Percentiles rank a stretch among this genome's conserved stretches.
Conservation (phyloP, 2,113 vertebrate genomes). For the Clarias macrocephalus region DNA sequence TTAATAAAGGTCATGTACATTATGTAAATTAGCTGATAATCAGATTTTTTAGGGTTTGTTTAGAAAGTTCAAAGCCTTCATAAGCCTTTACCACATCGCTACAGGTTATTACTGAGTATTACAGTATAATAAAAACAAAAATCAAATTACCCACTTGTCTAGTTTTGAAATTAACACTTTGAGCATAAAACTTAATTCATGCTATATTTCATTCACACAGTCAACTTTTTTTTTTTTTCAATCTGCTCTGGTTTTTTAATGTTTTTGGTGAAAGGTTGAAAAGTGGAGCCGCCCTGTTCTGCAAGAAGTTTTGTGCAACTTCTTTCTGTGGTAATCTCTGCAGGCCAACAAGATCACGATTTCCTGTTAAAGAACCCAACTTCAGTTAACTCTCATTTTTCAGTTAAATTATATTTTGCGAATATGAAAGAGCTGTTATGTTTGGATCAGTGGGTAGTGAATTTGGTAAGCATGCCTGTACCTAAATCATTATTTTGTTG, state of each 20-base stretch:
- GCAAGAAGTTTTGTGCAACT: slow-evolving; percentile 34
- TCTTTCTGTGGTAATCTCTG: slow-evolving; percentile 51
- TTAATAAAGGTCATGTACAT: background rate
- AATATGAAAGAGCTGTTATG: background rate
- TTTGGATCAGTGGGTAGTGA: background rate
- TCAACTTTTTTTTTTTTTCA: background rate
- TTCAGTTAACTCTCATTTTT: slow-evolving; percentile 10
- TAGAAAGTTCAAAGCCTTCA: background rate
- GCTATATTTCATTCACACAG: background rate
- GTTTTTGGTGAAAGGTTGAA: background rate
- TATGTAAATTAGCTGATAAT: background rate
- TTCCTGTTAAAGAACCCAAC: slow-evolving; percentile 14
- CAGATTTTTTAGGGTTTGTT: background rate
- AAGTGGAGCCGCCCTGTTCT: slow-evolving; percentile 10
- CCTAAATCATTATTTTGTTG: background rate
- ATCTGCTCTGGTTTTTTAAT: background rate
- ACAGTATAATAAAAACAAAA: background rate
- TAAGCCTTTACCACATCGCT: background rate
- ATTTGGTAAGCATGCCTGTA: background rate
- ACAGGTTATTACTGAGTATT: background rate
- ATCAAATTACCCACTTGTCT: background rate
- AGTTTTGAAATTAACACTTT: background rate
- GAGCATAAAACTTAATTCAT: too few relatives aligned
- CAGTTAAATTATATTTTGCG: background rate
- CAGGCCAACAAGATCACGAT: slow-evolving; percentile 33